These are phyloP conservation scores for Micrasema minimum DNA, from an alignment of 1,140 invertebrate genomes.

Conservation along the genomic window DNA sequence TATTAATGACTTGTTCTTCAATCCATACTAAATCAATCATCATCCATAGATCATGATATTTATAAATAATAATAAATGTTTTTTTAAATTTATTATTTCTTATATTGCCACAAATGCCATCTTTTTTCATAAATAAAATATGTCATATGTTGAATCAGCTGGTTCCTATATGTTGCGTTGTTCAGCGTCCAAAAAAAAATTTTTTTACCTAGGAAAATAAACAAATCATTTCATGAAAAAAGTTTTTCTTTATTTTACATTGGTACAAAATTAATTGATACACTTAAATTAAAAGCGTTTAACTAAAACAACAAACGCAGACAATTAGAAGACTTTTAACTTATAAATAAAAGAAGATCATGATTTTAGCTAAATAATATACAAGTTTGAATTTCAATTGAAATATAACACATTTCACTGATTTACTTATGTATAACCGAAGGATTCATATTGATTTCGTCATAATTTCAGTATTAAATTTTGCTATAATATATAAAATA, in stretches of 20 bases:
- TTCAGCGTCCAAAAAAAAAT: too few relatives aligned
- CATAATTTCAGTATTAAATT: slow-evolving; percentile 3
- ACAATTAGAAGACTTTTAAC: not conserved
- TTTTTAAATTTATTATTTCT: too few relatives aligned
- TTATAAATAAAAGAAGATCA: slow-evolving; percentile 7
- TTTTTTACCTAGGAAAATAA: not conserved
- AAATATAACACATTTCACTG: not conserved
- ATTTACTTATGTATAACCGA: not conserved
- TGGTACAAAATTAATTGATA: slow-evolving; percentile 39
- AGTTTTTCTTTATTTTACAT: slow-evolving; percentile 26
- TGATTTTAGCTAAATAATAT: not conserved
- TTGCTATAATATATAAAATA: not conserved
- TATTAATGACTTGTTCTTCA: too few relatives aligned
- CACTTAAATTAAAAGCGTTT: slow-evolving; percentile 16
- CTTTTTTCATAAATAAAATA: too few relatives aligned
- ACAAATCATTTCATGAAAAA: not conserved
- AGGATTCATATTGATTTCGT: slow-evolving; percentile 2
- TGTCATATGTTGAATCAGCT: too few relatives aligned
- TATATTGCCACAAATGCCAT: too few relatives aligned
- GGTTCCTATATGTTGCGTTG: too few relatives aligned
- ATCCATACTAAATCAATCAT: too few relatives aligned
- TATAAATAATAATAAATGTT: too few relatives aligned
- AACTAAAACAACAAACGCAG: slow-evolving; percentile 21
- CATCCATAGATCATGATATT: too few relatives aligned
- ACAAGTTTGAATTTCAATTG: not conserved